These are phyloP conservation scores for Drosophila longiperda DNA, from an alignment of 2,888 invertebrate species.

Conservation along the genomic window DNA sequence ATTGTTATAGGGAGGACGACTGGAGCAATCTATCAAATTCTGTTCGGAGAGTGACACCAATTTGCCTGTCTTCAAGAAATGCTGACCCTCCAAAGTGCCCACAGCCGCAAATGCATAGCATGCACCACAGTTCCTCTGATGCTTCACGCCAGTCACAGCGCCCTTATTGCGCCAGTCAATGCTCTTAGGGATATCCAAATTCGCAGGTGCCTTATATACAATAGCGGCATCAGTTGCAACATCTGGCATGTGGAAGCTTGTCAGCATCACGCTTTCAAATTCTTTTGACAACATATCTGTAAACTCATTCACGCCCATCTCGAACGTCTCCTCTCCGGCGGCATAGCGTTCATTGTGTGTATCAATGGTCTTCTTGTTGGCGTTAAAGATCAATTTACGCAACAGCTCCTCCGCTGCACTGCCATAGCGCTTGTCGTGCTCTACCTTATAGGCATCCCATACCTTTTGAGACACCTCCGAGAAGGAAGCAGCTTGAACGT, in stretches of 20 bases:
- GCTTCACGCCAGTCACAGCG: slow-evolving; percentile 94
- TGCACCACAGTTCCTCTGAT: slow-evolving; percentile 94
- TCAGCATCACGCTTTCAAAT: slow-evolving; percentile 86
- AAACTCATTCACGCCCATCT: slow-evolving; percentile 91
- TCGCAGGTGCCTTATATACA: slow-evolving; percentile 79
- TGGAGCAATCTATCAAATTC: slow-evolving; percentile 95
- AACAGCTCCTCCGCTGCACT: slow-evolving; percentile 91
- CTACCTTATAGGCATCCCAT: slow-evolving; percentile 82
- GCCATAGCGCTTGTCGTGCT: slow-evolving; percentile 88
- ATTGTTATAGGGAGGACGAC: slow-evolving; percentile 87
- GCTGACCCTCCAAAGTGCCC: slow-evolving; percentile 94
- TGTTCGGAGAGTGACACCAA: slow-evolving; percentile 95
- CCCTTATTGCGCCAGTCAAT: slow-evolving; percentile 94
- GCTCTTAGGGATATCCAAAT: slow-evolving; percentile 88
- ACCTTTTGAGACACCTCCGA: slow-evolving; percentile 21
- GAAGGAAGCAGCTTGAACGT: slow-evolving; percentile 4
- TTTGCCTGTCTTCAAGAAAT: slow-evolving; percentile 90
- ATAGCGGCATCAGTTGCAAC: background rate
- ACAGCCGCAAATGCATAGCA: slow-evolving; percentile 98
- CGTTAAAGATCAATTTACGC: slow-evolving; percentile 94
- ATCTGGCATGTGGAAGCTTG: slow-evolving; percentile 33
- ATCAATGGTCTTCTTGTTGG: slow-evolving; percentile 92
- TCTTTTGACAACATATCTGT: slow-evolving; percentile 91
- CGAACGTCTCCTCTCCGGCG: slow-evolving; percentile 88
- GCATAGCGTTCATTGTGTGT: slow-evolving; percentile 92